Conservation (phyloP, 2,888 invertebrate genomes). For the Lacanobia oleracea region DNA sequence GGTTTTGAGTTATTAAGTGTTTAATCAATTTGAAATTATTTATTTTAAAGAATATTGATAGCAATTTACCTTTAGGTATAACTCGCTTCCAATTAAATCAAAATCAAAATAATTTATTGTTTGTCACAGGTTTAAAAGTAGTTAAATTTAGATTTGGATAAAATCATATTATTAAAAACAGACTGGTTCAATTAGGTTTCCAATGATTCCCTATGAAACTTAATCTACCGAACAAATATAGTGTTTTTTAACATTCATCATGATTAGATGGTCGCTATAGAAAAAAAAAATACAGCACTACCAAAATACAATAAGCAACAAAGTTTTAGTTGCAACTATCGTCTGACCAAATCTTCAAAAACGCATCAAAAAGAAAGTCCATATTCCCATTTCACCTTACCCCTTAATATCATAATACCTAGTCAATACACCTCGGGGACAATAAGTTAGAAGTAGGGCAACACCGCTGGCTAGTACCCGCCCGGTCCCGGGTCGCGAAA, state of each 20-base stretch:
- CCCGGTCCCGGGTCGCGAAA: slow-evolving; percentile 79
- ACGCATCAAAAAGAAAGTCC: not conserved
- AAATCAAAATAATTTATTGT: too few relatives aligned
- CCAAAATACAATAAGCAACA: not conserved
- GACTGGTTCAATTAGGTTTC: too few relatives aligned
- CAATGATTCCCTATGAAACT: too few relatives aligned
- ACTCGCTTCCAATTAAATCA: not conserved
- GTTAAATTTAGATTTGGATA: too few relatives aligned
- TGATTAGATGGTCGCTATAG: not conserved
- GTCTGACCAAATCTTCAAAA: not conserved
- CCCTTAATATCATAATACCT: slow-evolving; percentile 18
- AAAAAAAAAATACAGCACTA: not conserved
- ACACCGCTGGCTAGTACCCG: slow-evolving; percentile 77
- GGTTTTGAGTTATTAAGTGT: too few relatives aligned
- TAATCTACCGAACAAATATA: too few relatives aligned
- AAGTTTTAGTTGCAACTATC: not conserved
- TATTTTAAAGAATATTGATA: not conserved
- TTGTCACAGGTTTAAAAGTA: too few relatives aligned
- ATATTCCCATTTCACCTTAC: not conserved
- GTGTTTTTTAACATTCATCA: too few relatives aligned
- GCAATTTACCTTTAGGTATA: not conserved
- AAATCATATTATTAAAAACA: too few relatives aligned
- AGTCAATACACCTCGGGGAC: slow-evolving; percentile 40
- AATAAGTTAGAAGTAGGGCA: slow-evolving; percentile 47
- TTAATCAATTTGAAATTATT: not conserved